A percentile compares a stretch with the other conserved stretches of the same genome.
Evolutionary conservation across 2,113 vertebrate genomes (phyloP).

Genomic region (Grantiella picta): DNA sequence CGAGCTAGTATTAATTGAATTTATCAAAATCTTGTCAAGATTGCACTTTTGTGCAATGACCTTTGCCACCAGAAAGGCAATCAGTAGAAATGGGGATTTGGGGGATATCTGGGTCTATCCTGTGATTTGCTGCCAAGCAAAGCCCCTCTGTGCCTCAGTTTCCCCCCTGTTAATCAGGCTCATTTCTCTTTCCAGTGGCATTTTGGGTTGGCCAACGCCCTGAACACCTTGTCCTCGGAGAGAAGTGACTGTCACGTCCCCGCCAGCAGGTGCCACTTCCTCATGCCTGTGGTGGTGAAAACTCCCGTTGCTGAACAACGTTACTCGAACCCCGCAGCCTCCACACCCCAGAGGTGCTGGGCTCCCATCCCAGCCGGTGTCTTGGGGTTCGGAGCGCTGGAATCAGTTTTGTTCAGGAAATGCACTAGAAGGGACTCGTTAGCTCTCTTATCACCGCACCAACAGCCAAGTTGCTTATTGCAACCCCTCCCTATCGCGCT

Average conservation of each 20-base stretch:
- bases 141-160: not conserved
- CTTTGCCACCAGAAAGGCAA: not conserved
- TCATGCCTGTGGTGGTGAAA: slow-evolving; percentile 7
- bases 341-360: not conserved
- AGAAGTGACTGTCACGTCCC: not conserved
- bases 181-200: not conserved
- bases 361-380: rapidly evolving
- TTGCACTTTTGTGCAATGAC: not conserved
- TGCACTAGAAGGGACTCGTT: rapidly evolving
- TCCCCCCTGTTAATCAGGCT: not conserved
- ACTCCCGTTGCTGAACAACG: not conserved
- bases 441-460: not conserved
- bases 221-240: not conserved
- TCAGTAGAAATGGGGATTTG: not conserved
- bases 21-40: not conserved
- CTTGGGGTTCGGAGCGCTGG: rapidly evolving
- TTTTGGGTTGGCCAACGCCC: not conserved
- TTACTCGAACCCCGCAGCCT: rapidly evolving
- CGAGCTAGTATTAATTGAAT: not conserved
- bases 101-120: not conserved
- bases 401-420: not conserved
- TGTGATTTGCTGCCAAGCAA: rapidly evolving
- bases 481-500: not conserved
- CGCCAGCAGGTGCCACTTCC: not conserved
- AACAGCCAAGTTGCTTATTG: no score